phyloP scores from a whole-genome alignment of 2,113 vertebrate genomes.

The Oriolus oriolus region DNA sequence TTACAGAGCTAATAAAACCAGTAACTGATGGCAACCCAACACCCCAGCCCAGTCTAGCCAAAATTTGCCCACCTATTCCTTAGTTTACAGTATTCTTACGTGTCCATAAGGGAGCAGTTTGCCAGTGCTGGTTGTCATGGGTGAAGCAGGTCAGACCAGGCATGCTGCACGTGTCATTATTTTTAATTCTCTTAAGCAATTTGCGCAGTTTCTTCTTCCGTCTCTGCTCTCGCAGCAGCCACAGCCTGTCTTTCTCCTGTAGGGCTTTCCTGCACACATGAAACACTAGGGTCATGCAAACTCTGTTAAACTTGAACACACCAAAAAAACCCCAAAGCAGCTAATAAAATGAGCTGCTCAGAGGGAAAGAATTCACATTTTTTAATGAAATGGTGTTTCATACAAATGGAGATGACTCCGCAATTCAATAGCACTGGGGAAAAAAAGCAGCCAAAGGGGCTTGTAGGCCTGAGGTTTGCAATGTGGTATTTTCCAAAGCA shows the following conservation, averaged over 20 bases:
- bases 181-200: slow-evolving; percentile 90
- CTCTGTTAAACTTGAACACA: neutral
- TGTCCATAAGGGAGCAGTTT: slow-evolving; percentile 94
- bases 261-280: slow-evolving; percentile 73
- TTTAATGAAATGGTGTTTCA: neutral
- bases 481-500: neutral
- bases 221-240: slow-evolving; percentile 89
- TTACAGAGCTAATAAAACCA: rapidly evolving
- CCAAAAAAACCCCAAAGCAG: neutral
- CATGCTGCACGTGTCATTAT: slow-evolving; percentile 97
- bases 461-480: neutral
- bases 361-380: neutral
- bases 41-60: neutral
- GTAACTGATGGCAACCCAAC: neutral
- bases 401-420: neutral
- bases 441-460: neutral
- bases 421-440: neutral
- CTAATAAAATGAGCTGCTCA: neutral
- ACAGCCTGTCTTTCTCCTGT: slow-evolving; percentile 85
- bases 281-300: neutral
- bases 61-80: neutral
- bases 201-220: slow-evolving; percentile 93
- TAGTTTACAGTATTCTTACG: slow-evolving; percentile 67
- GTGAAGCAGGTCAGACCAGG: slow-evolving; percentile 97
- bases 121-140: slow-evolving; percentile 99